Percentiles rank a stretch among this genome's conserved stretches.
Conservation (phyloP, 2,797 vertebrate species). For the Brachyrhaphis roseni region DNA sequence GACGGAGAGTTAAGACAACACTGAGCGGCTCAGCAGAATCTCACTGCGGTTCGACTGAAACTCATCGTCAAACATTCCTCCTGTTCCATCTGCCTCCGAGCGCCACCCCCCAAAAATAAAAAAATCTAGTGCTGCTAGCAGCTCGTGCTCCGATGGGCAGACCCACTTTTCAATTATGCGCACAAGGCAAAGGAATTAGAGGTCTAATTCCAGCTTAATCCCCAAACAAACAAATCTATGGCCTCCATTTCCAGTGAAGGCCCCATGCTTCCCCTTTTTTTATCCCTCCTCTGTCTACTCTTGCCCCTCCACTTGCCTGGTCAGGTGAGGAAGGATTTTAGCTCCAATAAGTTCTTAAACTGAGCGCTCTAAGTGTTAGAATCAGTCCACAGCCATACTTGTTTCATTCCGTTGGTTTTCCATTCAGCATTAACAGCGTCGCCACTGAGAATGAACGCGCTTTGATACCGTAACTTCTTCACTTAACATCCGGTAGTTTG, state of each 20-base stretch:
- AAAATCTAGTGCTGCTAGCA: no score
- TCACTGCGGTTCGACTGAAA: conserved; percentile 43
- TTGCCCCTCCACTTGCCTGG: conserved; percentile 36
- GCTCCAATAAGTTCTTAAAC: conserved; percentile 52
- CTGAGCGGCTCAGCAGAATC: conserved; percentile 36
- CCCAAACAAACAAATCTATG: conserved; percentile 79
- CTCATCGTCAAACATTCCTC: conserved; percentile 58
- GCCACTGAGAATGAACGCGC: conserved; percentile 12
- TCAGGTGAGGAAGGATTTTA: conserved; percentile 40
- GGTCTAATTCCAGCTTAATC: conserved; percentile 75
- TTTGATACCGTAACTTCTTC: conserved; percentile 12
- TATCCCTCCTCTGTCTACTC: conserved; percentile 31
- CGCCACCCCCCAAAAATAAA: neutral
- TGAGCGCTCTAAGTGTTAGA: conserved; percentile 45
- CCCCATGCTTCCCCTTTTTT: conserved; percentile 24
- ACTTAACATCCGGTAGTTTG: conserved; percentile 10
- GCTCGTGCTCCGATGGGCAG: conserved; percentile 47
- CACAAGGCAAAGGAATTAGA: conserved; percentile 73
- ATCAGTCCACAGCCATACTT: conserved; percentile 31
- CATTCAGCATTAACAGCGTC: conserved; percentile 28
- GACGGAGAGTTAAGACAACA: conserved; percentile 22
- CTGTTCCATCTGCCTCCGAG: conserved; percentile 23
- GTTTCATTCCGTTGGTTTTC: conserved; percentile 16
- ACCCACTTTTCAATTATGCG: conserved; percentile 80
- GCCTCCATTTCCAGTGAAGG: conserved; percentile 64